Percentiles rank a stretch among this genome's conserved stretches.
phyloP scores from a whole-genome alignment of 2,888 invertebrate genomes.

The Cataglyphis livida region DNA sequence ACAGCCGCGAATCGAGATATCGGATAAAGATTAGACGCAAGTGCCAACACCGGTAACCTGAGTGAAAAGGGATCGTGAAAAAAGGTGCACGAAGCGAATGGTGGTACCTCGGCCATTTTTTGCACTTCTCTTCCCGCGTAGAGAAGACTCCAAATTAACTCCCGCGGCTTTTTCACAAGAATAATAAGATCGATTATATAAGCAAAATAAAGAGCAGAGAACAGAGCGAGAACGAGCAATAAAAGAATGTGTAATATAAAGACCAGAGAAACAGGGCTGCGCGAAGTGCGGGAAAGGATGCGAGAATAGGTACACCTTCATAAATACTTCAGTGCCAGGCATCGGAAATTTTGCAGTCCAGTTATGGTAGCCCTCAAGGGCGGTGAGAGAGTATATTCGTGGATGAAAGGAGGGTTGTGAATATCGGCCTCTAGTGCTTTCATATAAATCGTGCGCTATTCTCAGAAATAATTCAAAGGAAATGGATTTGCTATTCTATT shows the following conservation, averaged over 20 bases:
- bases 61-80: constrained; percentile 50
- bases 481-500: not conserved
- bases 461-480: constrained; percentile 44
- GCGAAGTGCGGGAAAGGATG: constrained; percentile 57
- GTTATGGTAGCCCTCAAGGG: constrained; percentile 70
- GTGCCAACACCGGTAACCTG: constrained; percentile 61
- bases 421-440: constrained; percentile 63
- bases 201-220: constrained; percentile 35
- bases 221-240: constrained; percentile 49
- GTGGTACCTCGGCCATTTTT: constrained; percentile 62
- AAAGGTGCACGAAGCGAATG: constrained; percentile 44
- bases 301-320: constrained; percentile 73
- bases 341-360: constrained; percentile 79
- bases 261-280: constrained; percentile 37
- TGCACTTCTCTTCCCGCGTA: constrained; percentile 49
- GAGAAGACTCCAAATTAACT: constrained; percentile 68
- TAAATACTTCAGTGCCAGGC: constrained; percentile 82
- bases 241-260: constrained; percentile 57
- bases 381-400: constrained; percentile 50
- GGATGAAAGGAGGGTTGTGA: constrained; percentile 60
- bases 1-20: constrained; percentile 75
- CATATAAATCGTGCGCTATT: constrained; percentile 53
- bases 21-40: constrained; percentile 78
- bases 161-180: constrained; percentile 60
- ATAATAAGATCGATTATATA: constrained; percentile 40